Evolutionary conservation across 2,797 vertebrate genomes (phyloP).

Genomic region (Pangasius macronema): DNA sequence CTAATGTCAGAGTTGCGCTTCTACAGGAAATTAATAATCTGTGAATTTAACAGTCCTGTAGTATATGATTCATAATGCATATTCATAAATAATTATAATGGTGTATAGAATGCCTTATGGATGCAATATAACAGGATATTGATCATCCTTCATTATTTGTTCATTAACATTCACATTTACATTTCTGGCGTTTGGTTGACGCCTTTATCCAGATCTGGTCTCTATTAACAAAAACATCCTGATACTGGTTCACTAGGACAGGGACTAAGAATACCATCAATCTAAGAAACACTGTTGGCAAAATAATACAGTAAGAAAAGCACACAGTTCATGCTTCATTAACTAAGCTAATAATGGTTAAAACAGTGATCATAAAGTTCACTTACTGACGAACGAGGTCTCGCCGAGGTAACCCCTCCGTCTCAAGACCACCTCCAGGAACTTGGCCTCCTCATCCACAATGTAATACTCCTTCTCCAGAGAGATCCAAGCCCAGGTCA

Average conservation of each 20-base stretch:
- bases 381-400: conserved; percentile 95
- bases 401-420: conserved; percentile 93
- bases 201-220: too few species aligned
- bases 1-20: neutral
- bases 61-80: neutral
- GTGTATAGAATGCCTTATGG: neutral
- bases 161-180: too few species aligned
- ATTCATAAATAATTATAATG: neutral
- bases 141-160: neutral
- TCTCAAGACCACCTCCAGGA: conserved; percentile 86
- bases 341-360: neutral
- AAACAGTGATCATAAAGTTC: neutral
- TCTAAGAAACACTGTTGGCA: too few species aligned
- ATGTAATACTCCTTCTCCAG: conserved; percentile 87
- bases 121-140: neutral
- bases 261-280: too few species aligned
- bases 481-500: conserved; percentile 97
- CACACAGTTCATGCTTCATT: neutral
- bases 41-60: neutral
- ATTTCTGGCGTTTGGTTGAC: too few species aligned
- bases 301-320: too few species aligned
- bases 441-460: conserved; percentile 88
- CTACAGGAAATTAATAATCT: neutral
- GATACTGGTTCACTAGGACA: too few species aligned
- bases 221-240: too few species aligned